A percentile compares a stretch with the other conserved stretches of the same genome.
Evolutionary conservation across 1,140 invertebrate species (phyloP).

Genomic region (Papilio helenus): DNA sequence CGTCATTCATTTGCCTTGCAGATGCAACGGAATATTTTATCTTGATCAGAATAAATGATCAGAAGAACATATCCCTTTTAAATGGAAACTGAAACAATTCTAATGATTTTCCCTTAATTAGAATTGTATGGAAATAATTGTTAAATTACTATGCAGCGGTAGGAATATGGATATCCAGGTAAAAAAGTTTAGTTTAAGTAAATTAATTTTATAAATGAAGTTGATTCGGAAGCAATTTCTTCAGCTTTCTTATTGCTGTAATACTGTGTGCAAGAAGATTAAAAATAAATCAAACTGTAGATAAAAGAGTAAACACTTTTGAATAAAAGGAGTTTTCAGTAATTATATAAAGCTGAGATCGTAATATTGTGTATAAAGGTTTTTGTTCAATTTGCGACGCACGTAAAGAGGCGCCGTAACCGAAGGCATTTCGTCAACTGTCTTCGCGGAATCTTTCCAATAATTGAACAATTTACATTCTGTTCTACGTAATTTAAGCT

Average conservation of each 20-base stretch:
- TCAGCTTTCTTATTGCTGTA: too few species aligned
- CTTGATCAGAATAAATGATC: conserved; percentile 34
- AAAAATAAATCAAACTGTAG: not conserved
- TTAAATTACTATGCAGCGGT: not conserved
- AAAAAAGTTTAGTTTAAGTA: too few species aligned
- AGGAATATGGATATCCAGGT: not conserved
- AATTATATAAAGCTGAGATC: not conserved
- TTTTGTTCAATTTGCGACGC: not conserved
- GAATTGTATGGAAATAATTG: not conserved
- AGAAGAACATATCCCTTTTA: conserved; percentile 14
- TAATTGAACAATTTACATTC: conserved; percentile 22
- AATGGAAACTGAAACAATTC: conserved; percentile 13
- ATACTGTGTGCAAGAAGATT: too few species aligned
- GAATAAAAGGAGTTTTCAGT: not conserved
- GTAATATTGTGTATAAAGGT: not conserved
- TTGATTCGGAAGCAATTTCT: too few species aligned
- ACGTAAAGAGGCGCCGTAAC: not conserved
- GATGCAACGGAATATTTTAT: conserved; percentile 35
- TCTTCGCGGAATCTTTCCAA: conserved; percentile 13
- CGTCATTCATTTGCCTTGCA: conserved; percentile 27
- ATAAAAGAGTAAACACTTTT: not conserved
- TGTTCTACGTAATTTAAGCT: not conserved
- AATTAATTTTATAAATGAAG: too few species aligned
- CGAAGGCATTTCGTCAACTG: conserved; percentile 7
- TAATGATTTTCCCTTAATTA: not conserved